Base-by-base conservation (phyloP, 2,888 invertebrate genomes). In the Altica lythri region DNA sequence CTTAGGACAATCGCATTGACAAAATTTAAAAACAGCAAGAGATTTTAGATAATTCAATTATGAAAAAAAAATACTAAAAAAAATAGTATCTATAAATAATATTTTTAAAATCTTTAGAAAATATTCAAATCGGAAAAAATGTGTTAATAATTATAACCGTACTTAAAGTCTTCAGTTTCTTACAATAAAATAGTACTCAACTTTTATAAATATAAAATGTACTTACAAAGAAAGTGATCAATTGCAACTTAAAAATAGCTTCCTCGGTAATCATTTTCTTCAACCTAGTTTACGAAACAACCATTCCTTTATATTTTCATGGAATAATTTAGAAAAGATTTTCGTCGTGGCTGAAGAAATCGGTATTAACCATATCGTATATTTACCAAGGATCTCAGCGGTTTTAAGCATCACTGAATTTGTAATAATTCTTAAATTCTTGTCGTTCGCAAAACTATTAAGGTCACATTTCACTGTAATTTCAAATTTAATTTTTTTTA, bases 171-270 rank as follows among this genome's bases (percentile, higher is more conserved):
- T n/a, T n/a, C n/a, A n/a, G n/a, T n/a, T n/a, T n/a, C n/a, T 5
- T 27, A 2, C 27, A 22, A 9, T 6, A 9, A 14, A 5, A n/a
- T 14, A 17, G 13, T n/a, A 6, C n/a, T 12, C 14, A 43, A 6
- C 9, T 42, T 27, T 42, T 14, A 13, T 10, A 9, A 43, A 18
- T 32, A 10, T 25, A 14, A 45, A 25, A 37, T 27, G 14, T 47
- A 57, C 62, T 59, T 55, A 62, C 62, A 42, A 62, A 55, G 32
- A 55, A 42, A 22, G 57, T 58, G 6, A 62, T 59, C 13, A 62
- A 12, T 43, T 62, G 56, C 17, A 62, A 42, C 46, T 42, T 57
- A 14, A 55, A 47, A 43, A 62, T 50, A 12, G 42, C 35, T 4
- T 34, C 37, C 17, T 27, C 27, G 9, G 18, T 30, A 17, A 51